These are phyloP conservation scores for Talpa occidentalis DNA, from an alignment of 2,113 vertebrate genomes.

Conservation along the genomic window DNA sequence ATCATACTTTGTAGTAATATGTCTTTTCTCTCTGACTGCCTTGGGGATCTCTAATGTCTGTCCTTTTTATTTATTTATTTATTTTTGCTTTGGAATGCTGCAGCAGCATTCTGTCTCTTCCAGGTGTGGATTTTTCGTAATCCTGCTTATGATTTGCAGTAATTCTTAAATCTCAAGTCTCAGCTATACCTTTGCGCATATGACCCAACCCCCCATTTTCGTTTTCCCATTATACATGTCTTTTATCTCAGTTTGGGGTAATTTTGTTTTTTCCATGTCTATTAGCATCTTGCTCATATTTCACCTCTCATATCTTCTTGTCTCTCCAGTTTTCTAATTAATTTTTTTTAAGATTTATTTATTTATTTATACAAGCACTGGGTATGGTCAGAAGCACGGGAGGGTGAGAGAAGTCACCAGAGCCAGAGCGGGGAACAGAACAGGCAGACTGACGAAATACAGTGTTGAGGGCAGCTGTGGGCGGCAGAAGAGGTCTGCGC, in stretches of 20 bases:
- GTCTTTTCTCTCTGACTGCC: not conserved
- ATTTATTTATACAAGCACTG: too few relatives aligned
- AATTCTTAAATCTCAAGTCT: not conserved
- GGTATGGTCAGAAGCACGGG: too few relatives aligned
- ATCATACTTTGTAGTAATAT: not conserved
- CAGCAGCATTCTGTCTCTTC: not conserved
- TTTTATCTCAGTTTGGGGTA: not conserved
- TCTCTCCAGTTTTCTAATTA: not conserved
- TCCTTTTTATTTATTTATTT: not conserved
- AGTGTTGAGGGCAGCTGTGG: too few relatives aligned
- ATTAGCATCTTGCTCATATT: not conserved
- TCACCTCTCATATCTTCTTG: not conserved
- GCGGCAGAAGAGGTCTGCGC: too few relatives aligned
- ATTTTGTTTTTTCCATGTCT: not conserved
- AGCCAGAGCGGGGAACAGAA: too few relatives aligned
- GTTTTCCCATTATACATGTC: not conserved
- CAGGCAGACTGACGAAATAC: too few relatives aligned
- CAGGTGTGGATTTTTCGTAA: not conserved
- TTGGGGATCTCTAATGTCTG: not conserved
- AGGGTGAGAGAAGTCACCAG: too few relatives aligned
- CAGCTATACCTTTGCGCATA: not conserved
- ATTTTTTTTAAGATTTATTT: not conserved
- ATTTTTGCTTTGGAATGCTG: not conserved
- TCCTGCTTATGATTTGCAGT: not conserved
- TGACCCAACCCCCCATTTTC: too few relatives aligned